Conservation (phyloP, 2,113 vertebrate species). For the Otolemur garnettii region DNA sequence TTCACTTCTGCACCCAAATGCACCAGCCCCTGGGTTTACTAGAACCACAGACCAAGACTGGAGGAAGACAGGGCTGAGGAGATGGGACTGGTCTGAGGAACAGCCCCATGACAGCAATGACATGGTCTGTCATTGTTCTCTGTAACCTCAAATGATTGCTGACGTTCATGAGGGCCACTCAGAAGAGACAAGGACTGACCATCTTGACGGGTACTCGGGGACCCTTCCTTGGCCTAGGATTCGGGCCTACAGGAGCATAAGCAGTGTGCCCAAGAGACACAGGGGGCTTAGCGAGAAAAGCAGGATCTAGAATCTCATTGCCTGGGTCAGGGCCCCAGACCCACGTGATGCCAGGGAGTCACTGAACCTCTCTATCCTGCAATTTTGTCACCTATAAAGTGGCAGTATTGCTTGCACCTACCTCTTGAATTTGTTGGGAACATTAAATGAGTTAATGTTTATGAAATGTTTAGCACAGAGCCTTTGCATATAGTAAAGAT, state of each 20-base stretch:
- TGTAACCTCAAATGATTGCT: background rate
- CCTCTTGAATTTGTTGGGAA: background rate
- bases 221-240: background rate
- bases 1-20: background rate
- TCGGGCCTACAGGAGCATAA: background rate
- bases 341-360: background rate
- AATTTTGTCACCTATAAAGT: fast-evolving
- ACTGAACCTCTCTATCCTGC: background rate
- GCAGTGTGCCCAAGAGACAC: fast-evolving
- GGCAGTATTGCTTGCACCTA: background rate
- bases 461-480: background rate
- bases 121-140: background rate
- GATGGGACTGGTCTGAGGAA: background rate
- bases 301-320: background rate
- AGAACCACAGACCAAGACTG: background rate
- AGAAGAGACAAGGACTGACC: background rate
- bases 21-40: background rate
- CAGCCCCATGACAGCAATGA: background rate
- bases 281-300: no score
- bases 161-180: background rate
- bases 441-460: background rate
- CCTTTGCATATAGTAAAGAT: background rate
- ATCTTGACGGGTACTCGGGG: background rate
- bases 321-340: background rate
- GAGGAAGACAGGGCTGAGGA: background rate